These are phyloP conservation scores for Bimastos eiseni DNA, from an alignment of 2,888 invertebrate species.

Conservation along the genomic window DNA sequence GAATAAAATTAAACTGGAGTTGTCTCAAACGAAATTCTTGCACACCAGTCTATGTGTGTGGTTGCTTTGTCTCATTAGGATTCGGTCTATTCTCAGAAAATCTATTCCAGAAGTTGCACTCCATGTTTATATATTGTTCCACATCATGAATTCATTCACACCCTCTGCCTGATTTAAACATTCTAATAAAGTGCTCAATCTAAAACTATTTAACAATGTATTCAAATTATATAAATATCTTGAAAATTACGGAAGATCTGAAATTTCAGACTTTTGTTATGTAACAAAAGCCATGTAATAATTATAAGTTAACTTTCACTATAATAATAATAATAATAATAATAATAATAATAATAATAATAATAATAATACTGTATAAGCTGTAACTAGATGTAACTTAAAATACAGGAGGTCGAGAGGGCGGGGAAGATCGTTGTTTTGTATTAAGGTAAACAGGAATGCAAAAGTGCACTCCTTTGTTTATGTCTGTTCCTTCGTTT, in stretches of 20 bases:
- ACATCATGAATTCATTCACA: background rate
- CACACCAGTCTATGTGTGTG: background rate
- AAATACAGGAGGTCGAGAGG: too few relatives aligned
- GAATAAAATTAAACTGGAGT: too few relatives aligned
- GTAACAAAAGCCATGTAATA: background rate
- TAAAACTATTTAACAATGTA: background rate
- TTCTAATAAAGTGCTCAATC: background rate
- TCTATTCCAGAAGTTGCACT: background rate
- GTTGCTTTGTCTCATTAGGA: background rate
- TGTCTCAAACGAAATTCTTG: background rate
- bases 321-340: background rate
- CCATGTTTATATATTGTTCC: background rate
- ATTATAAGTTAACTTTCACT: too few relatives aligned
- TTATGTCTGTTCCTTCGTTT: background rate
- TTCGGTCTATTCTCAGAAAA: background rate
- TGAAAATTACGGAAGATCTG: background rate
- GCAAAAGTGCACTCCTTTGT: background rate
- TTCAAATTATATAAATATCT: background rate
- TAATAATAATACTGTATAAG: too few relatives aligned
- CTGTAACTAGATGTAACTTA: too few relatives aligned
- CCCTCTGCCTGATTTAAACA: background rate
- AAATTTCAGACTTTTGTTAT: background rate
- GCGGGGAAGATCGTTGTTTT: background rate
- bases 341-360: too few relatives aligned
- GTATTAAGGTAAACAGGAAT: background rate